These are phyloP conservation scores for Dusona sp. DNA, from an alignment of 2,888 invertebrate species.

Conservation along the genomic window DNA sequence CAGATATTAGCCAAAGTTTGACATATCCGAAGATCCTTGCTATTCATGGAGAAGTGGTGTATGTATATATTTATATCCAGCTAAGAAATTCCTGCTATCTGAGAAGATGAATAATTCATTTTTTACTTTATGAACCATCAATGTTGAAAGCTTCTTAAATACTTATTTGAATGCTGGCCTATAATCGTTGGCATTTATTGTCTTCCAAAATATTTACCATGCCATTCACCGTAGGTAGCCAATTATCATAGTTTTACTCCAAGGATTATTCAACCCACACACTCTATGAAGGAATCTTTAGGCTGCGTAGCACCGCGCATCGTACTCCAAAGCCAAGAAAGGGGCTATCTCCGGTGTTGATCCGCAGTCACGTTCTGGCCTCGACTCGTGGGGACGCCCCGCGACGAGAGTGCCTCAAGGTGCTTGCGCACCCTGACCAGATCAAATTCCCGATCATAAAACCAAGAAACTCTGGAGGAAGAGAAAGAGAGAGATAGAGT, in stretches of 20 bases:
- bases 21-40: background rate
- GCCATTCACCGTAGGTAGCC: slow-evolving; percentile 14
- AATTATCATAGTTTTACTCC: slow-evolving; percentile 29
- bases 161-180: background rate
- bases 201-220: background rate
- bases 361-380: slow-evolving; percentile 70
- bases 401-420: slow-evolving; percentile 53
- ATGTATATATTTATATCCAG: background rate
- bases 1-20: background rate
- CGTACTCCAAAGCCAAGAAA: slow-evolving; percentile 28
- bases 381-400: slow-evolving; percentile 53
- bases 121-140: background rate
- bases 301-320: slow-evolving; percentile 19
- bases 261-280: slow-evolving; percentile 35
- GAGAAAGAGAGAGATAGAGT: slow-evolving; percentile 57
- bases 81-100: background rate
- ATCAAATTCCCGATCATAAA: slow-evolving; percentile 77
- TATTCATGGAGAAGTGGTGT: background rate
- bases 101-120: background rate
- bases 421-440: slow-evolving; percentile 62
- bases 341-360: slow-evolving; percentile 65
- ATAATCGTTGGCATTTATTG: background rate
- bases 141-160: background rate
- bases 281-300: slow-evolving; percentile 21
- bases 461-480: slow-evolving; percentile 55